Base-by-base conservation (phyloP, 2,797 vertebrate genomes). In the Molossus molossus region DNA sequence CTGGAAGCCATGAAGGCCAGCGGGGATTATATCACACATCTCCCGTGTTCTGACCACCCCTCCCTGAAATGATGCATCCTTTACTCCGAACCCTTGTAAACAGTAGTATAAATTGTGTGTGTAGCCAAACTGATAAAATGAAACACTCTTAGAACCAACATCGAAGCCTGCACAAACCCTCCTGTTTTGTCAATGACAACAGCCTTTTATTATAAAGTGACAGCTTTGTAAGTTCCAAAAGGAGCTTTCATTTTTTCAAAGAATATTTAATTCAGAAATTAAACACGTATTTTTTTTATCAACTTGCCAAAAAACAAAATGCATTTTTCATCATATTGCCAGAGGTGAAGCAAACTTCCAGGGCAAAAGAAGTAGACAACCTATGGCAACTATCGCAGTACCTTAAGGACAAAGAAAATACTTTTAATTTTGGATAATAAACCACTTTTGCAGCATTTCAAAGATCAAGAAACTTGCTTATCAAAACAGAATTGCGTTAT, bases 161-260 rank as follows among this genome's bases (percentile, higher is more conserved):
- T 82, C 94, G 7, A 84, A 98, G 80, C 87, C 93, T 77, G 62
- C 48, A 94, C 79, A 98, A 96, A 98, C 91, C 65, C 73, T 98
- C 86, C 95, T 86, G 88, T 96, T 98, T 96, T 98, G 95, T 97
- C 90, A 96, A 96, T 94, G 96, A 98, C 98, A 98, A 96, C 45
- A 96, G 95, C 53, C 75, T 97, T 98, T 98, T 96, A 98, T 96
- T 96, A 93, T 93, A 98, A 98, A 97, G 88, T 95, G 90, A 97
- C 94, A 97, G 91, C 97, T 98, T 98, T 96, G 90, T 87, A 91
- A 97, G 90, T 98, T 98, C 96, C 97, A 98, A 98, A 96, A 67
- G 50, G 58, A 45, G 67, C 82, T 97, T 98, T 94, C 50, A 88
- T 84, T 95, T 93, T 95, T 0, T 95, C 0, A 85, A 75, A 89